Evolutionary conservation across 2,797 vertebrate species (phyloP), one percentile per base, ranked within the genome.

Genomic region (Hipposideros larvatus): DNA sequence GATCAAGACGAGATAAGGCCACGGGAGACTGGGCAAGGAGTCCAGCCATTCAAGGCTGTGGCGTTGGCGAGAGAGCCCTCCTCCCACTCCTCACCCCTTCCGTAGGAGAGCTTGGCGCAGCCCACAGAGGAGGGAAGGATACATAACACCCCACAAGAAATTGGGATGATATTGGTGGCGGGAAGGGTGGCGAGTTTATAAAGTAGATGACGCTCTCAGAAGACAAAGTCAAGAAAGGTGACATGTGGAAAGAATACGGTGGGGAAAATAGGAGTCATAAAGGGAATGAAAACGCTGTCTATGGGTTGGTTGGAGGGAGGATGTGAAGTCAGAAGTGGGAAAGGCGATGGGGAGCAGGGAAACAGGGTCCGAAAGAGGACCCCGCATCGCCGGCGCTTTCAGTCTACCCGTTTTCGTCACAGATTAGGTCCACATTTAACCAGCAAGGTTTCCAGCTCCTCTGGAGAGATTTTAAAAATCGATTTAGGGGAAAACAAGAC

Each of bases 331-430:
- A 11, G 82, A n/a, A 16, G 16, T 4, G 34, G 41, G n/a, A 73
- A 14, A 14, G 61, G 22, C 8, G 13, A 18, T 11, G 26, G 34
- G 28, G 2, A 3, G 7, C 28, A 16, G n/a, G 51, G 51, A 71
- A 37, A 37, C 37, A 37, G 37, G 37, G 37, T 26, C 48, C 8
- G 34, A 28, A 61, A 26, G 53, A 15, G 22, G 22, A 1, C 8
- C 14, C 14, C 0, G 0, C 7, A 0, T 9, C 7, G 0, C 0
- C 0, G 19, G 13, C 0, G 0, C 22, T 22, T 21, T 24, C 41
- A 16, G 18, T 13, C 77, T 83, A 10, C 15, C 31, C 51, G n/a
- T 19, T 51, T 10, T 48, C 26, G 55, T n/a, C 77, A 55, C 68
- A 74, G 74, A 4, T 31, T 8, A 5, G 57, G 63, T 15, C 73